Conservation (phyloP, 2,797 vertebrate genomes). For the Anguilla anguilla region DNA sequence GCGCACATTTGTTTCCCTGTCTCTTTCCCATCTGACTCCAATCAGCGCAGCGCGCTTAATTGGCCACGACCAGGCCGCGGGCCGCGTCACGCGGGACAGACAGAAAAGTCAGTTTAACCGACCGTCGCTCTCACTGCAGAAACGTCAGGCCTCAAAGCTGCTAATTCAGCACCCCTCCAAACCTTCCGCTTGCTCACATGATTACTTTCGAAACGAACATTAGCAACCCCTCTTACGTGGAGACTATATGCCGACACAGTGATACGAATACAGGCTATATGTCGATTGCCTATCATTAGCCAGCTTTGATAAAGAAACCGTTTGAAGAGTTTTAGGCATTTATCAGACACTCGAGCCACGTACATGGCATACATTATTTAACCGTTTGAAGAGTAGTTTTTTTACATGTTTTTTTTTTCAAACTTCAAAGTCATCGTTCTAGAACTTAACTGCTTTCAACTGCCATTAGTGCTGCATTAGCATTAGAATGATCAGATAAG, state of each 20-base stretch:
- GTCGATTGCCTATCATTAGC: not conserved
- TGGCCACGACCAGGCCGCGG: not conserved
- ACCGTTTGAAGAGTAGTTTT: too few relatives aligned
- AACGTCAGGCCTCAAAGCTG: not conserved
- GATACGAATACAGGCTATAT: not conserved
- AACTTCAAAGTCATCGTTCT: too few relatives aligned
- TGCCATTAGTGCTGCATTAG: too few relatives aligned
- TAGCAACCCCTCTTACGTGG: not conserved
- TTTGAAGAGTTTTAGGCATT: not conserved
- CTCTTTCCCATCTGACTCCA: slow-evolving; percentile 15
- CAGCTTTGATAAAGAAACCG: not conserved
- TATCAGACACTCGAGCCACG: too few relatives aligned
- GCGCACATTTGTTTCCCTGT: not conserved
- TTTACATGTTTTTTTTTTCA: too few relatives aligned
- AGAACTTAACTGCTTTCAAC: too few relatives aligned
- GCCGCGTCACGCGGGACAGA: not conserved
- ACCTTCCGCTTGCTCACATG: not conserved
- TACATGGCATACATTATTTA: too few relatives aligned
- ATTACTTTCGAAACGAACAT: not conserved
- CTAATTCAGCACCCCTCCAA: not conserved
- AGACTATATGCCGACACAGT: not conserved
- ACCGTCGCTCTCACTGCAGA: not conserved
- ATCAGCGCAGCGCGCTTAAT: slow-evolving; percentile 1
- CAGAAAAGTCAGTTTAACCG: not conserved
- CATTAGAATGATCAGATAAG: too few relatives aligned